Evolutionary conservation across 2,888 invertebrate species (phyloP).

Genomic region (Ferrisia virgata): DNA sequence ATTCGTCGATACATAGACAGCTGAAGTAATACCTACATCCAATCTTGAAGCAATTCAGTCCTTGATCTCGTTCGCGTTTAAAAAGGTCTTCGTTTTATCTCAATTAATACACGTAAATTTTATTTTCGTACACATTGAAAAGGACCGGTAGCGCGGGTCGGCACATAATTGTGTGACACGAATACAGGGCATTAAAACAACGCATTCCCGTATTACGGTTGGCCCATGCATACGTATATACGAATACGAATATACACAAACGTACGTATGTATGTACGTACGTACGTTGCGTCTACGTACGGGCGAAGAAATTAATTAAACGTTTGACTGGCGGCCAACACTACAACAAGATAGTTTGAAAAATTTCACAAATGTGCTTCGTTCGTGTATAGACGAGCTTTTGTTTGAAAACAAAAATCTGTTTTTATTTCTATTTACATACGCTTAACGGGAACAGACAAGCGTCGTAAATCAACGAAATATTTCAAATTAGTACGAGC

Average conservation of each 20-base stretch:
- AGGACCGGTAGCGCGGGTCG: neutral
- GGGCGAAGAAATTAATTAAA: constrained; percentile 22
- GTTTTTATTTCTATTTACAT: constrained; percentile 4
- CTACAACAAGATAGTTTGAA: neutral
- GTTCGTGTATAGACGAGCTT: neutral
- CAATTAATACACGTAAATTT: neutral
- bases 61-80: neutral
- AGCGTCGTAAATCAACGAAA: constrained; percentile 22
- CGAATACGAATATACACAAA: neutral
- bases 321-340: neutral
- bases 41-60: too few relatives aligned
- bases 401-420: constrained; percentile 33
- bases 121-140: neutral
- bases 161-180: neutral
- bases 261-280: neutral
- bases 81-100: neutral
- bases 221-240: neutral
- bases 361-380: constrained; percentile 9
- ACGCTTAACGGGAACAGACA: constrained; percentile 13
- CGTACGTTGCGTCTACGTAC: neutral
- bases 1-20: too few relatives aligned
- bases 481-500: neutral
- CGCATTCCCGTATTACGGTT: neutral
- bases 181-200: neutral
- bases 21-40: too few relatives aligned